These are phyloP conservation scores for Sciurus vulgaris DNA, from an alignment of 2,797 vertebrate genomes.

Conservation along the genomic window DNA sequence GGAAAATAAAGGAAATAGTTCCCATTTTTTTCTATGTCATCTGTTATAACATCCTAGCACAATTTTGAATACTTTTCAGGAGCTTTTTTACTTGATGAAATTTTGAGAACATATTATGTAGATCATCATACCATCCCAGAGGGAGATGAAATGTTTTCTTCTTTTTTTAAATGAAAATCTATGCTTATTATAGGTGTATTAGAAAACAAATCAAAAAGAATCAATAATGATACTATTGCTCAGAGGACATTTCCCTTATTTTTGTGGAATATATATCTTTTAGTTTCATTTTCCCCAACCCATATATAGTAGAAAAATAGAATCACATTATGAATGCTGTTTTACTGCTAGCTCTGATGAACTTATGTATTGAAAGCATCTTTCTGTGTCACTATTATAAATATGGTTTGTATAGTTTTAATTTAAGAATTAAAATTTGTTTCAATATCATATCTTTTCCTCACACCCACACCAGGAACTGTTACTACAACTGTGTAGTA, in stretches of 20 bases:
- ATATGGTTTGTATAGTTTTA: background rate
- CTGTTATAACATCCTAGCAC: background rate
- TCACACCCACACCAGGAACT: background rate
- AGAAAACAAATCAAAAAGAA: slow-evolving; percentile 18
- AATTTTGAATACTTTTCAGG: background rate
- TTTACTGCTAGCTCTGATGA: slow-evolving; percentile 23
- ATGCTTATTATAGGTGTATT: background rate
- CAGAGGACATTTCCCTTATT: background rate
- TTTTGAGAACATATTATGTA: background rate
- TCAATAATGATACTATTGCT: background rate
- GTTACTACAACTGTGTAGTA: background rate
- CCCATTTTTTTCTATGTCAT: background rate
- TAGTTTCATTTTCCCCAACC: background rate
- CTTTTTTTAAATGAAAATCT: background rate
- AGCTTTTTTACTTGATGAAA: background rate
- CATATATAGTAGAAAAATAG: background rate
- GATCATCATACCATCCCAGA: background rate
- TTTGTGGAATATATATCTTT: background rate
- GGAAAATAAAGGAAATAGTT: background rate
- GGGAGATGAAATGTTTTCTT: background rate
- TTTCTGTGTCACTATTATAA: slow-evolving; percentile 29
- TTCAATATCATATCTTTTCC: background rate
- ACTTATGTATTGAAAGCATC: background rate
- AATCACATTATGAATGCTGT: background rate
- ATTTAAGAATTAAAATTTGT: slow-evolving; percentile 16